Evolutionary conservation across 2,113 vertebrate genomes (phyloP), one percentile per base, ranked within the genome.

Genomic region (Salvelinus fontinalis): DNA sequence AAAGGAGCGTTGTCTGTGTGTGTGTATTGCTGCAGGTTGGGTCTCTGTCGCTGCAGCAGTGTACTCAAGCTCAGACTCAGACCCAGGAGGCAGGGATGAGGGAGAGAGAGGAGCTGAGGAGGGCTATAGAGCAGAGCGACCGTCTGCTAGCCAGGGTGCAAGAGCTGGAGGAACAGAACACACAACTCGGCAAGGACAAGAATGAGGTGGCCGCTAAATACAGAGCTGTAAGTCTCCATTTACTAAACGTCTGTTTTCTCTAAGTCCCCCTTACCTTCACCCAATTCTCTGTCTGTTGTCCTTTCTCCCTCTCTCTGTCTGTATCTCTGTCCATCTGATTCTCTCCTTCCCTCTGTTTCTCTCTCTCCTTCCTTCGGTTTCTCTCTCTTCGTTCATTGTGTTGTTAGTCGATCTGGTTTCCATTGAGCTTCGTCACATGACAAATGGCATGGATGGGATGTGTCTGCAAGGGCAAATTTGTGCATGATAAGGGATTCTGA

Each of bases 61-160:
- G 71, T 54, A 8, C 75, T 78, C 71, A 84, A 12, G 66, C 74
- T 73, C 75, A 73, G 65, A 51, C 39, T 44, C 39, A 44, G 39
- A 44, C 39, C 39, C 39, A 82, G 48, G 73, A 49, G 73, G 66
- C 80, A 81, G 84, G 57, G 74, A 93, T 93, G 91, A 93, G 88
- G 83, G 90, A 92, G 73, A 79, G 90, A 89, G 92, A 94, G 81
- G 92, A 93, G 81, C 85, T 92, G 83, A 90, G 89, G 87, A 91
- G 84, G 87, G 90, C 90, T 73, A 54, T 87, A 20, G 91, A 92
- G 81, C 87, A 92, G 79, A 87, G 80, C 51, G 91, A 93, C 31
- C 82, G 75, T n/a, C 91, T 93, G 72, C 81, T 90, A 44, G 83
- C 84, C 66, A 83, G 72, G 22, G 80, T 92, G 73, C 79, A 69